Percentiles rank a stretch among this genome's conserved stretches.
Evolutionary conservation across 2,113 vertebrate species (phyloP).

Genomic region (Upupa epops): DNA sequence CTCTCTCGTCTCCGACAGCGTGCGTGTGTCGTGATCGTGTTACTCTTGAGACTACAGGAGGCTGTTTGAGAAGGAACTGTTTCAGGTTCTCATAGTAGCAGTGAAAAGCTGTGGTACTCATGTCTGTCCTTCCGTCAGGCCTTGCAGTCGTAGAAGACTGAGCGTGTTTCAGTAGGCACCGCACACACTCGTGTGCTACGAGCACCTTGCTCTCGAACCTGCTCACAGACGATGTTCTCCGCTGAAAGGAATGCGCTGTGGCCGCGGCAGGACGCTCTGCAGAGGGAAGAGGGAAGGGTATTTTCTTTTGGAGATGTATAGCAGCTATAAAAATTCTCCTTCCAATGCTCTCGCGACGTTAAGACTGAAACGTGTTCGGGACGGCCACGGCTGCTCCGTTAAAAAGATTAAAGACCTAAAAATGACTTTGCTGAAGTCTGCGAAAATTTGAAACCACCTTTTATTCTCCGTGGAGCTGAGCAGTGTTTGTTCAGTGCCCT

Average conservation of each 20-base stretch:
- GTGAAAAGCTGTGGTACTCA: not conserved
- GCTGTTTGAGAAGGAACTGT: rapidly evolving
- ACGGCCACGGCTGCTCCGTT: not conserved
- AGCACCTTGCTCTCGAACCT: not conserved
- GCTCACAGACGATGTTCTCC: not conserved
- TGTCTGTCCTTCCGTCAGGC: not conserved
- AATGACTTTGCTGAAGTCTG: not conserved
- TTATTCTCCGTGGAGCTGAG: not conserved
- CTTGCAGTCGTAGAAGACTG: not conserved
- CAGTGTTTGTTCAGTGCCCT: not conserved
- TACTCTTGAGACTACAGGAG: not conserved
- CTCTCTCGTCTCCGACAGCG: not conserved
- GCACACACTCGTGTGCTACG: not conserved
- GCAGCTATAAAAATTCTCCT: not conserved
- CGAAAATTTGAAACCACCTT: not conserved
- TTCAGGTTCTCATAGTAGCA: not conserved
- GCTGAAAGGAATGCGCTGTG: not conserved
- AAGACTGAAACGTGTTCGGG: not conserved
- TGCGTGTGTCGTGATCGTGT: rapidly evolving
- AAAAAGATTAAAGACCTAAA: slow-evolving; percentile 6
- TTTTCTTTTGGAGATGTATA: not conserved
- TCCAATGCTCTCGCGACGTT: not conserved
- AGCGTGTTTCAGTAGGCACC: not conserved
- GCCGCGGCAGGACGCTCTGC: not conserved
- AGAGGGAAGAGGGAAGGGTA: not conserved